Conservation (phyloP, 1,140 invertebrate genomes). For the Caenorhabditis inopinata region DNA sequence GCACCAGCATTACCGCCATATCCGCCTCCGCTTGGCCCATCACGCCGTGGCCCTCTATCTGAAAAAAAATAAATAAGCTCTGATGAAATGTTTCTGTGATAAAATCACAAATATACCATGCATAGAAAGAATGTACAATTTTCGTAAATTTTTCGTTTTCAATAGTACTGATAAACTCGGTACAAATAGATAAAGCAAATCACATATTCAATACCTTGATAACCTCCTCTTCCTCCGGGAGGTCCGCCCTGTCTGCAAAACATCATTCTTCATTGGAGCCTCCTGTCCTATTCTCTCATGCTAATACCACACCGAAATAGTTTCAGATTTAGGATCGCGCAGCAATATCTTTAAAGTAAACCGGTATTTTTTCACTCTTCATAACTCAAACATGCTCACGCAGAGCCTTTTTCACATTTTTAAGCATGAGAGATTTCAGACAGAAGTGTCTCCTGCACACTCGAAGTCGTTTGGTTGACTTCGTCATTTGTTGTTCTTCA, state of each 20-base stretch:
- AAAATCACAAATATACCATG: not conserved
- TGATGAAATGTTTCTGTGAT: not conserved
- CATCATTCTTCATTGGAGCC: constrained; percentile 22
- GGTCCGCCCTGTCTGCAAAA: constrained; percentile 44
- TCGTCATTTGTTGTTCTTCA: constrained; percentile 9
- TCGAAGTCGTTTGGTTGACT: constrained; percentile 16
- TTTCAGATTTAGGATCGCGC: not conserved
- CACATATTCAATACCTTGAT: constrained; percentile 43
- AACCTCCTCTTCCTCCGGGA: constrained; percentile 44
- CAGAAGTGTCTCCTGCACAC: constrained; percentile 10
- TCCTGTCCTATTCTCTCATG: constrained; percentile 16
- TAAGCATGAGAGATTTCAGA: constrained; percentile 16
- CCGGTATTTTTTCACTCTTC: not conserved
- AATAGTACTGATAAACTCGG: not conserved
- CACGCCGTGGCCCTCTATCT: constrained; percentile 34
- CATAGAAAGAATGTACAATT: not conserved
- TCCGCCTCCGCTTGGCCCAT: not conserved
- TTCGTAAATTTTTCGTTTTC: not conserved
- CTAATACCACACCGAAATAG: not conserved
- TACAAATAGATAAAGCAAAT: constrained; percentile 11
- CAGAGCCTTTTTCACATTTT: not conserved
- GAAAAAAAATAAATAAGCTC: not conserved
- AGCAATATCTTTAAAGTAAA: not conserved
- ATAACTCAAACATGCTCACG: not conserved
- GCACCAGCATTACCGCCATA: constrained; percentile 40